Evolutionary conservation across 37 sponge, comb jelly and placozoan species (phyloP), one percentile per base, ranked within the genome.

Genomic region (Dysidea cf. avara): DNA sequence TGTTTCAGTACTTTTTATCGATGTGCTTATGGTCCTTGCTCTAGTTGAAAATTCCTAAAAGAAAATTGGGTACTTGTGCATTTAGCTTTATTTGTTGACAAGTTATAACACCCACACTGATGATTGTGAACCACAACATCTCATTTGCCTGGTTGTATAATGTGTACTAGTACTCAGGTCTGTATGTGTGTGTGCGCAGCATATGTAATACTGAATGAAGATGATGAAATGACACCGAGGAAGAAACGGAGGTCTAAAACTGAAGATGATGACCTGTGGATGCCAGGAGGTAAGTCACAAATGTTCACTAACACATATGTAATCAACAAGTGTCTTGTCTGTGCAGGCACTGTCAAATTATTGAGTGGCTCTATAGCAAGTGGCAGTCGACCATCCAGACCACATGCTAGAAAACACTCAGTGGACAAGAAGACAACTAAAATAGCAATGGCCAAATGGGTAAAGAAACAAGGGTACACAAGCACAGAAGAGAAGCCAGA

Each of bases 211-310:
- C 7, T 9, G 5, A 43, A 43, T 43, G 46, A 43, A 12, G 46
- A 43, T 21, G 46, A 49, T 40, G 43, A 34, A 40, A 9, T 56
- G 58, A 32, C 46, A 40, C 7, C 37, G 4, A 36, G 53, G n/a
- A 37, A 20, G 54, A 48, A 55, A 17, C 61, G 37, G 54, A 62
- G 53, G 36, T 49, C 28, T 4, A 47, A 5, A 7, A 39, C 35
- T 17, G 56, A 80, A 1, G 72, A 62, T 71, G 81, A 80, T 62
- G 71, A 69, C 20, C 43, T 80, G 1, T 80, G 81, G 81, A 80
- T 14, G 21, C 81, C 81, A 38, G 39, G 65, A 53, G 81, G 81
- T 80, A 7, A 46, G 30, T 34, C 3, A 61, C 61, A 61, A 30
- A 25, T 22, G 24, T 17, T 33, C 31, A 18, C 18, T 33, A 61